Base-by-base conservation (phyloP, 2,797 vertebrate genomes). In the Margarornis squamiger region DNA sequence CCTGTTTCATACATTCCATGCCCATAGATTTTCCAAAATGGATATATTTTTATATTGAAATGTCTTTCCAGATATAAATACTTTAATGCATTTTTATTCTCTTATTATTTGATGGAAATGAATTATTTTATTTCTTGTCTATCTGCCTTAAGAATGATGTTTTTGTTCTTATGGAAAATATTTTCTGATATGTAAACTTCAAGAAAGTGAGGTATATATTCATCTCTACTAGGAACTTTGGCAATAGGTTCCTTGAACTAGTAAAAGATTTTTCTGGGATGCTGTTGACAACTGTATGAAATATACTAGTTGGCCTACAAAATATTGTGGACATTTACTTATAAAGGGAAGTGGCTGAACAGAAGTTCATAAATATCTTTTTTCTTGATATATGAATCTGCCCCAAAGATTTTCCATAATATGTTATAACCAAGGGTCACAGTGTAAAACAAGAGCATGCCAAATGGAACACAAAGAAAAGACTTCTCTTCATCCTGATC, bases 11-110 rank as follows among this genome's bases (percentile, higher is more conserved):
- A 82, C 52, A 97, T 93, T 79, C 59, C 52, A 91, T 1, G 18
- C 91, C 78, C 94, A 96, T 92, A 95, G 94, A 93, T 95, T 96
- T 97, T 95, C 45, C 75, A 92, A 95, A 97, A 88, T 90, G 49
- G 34, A 15, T 88, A 88, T 51, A 29, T 92, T 96, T 96, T 95
- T 85, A 76, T 80, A 92, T 72, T 82, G 55, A 95, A 97, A 93
- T 95, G 24, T 48, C 76, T 97, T 91, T 55, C 30, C 30, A 61
- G 48, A 74, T 23, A 95, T 70, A 93, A 97, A 94, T 62, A 82
- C 23, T 83, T 90, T 73, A 51, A 67, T 77, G 26, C 20, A 92
- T 93, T 96, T 97, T 95, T 88, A 59, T 90, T 86, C 58, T 57
- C n/a, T 86, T 87, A 65, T 90, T 94, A 92, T 96, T 94, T 92